Evolutionary conservation across 1,140 invertebrate genomes (phyloP), one percentile per base, ranked within the genome.

Genomic region (Bilobella aurantiaca): DNA sequence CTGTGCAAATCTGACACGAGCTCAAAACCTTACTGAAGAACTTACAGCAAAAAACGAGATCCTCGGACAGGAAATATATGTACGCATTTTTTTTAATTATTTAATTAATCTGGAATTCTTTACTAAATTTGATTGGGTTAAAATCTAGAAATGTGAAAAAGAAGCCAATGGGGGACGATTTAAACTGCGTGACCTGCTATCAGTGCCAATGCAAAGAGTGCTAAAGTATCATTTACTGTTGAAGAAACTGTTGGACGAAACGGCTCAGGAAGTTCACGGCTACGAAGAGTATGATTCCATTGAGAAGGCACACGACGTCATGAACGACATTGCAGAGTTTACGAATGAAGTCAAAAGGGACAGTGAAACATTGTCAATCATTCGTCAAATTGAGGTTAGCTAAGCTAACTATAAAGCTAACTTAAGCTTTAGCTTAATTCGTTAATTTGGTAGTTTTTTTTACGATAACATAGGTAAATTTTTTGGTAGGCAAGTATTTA

Each of bases 281-380:
- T 70, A 87, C 70, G 90, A 93, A 64, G 93, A 98, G 73, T 87
- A 87, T 74, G 81, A 85, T 16, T 86, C 86, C 18, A 77, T 98
- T 61, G 85, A 88, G 71, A 84, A 87, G 74, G 93, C 95, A n/a
- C 86, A 92, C 73, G 93, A 97, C 77, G 89, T 89, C 29, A 99
- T 98, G 95, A 84, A 93, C 65, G 95, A 99, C 78, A 86, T 99
- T 30, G 93, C 94, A 16, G 86, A 93, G 73, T 99, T 93, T 78
- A 96, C 96, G 66, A 98, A 99, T 77, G 96, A 98, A 82, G 92
- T 96, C n/a, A 97, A 96, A 74, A 80, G 95, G 57, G 95, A 98
- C 79, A 93, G 89, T 60, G 95, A 98, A 76, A 90, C 91, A 60
- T 79, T 96, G 25, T 86, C 89, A 66, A 86, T 98, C 58, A 93